Evolutionary conservation across 2,888 invertebrate species (phyloP).

Genomic region (Chalcosyrphus nemorum): DNA sequence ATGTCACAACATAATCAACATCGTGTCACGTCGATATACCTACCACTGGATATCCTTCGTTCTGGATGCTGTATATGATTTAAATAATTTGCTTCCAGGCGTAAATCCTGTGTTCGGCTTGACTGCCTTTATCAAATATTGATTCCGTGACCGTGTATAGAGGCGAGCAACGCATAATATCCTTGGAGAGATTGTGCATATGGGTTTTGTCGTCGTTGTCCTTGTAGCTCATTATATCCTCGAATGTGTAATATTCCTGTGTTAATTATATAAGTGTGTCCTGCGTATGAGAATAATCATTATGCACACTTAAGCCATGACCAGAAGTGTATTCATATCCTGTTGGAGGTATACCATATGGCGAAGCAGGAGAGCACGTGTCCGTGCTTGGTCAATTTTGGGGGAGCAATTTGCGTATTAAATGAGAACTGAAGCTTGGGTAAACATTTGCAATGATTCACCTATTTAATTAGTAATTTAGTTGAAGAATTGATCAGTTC

Average conservation of each 20-base stretch:
- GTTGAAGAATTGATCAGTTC: neutral
- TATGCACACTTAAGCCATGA: slow-evolving; percentile 10
- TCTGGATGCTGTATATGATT: slow-evolving; percentile 51
- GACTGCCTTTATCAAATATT: slow-evolving; percentile 68
- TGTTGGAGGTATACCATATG: neutral
- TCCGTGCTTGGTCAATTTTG: neutral
- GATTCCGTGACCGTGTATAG: slow-evolving; percentile 47
- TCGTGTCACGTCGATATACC: slow-evolving; percentile 33
- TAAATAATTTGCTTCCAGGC: slow-evolving; percentile 67
- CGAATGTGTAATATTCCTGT: slow-evolving; percentile 58
- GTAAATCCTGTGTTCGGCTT: slow-evolving; percentile 54
- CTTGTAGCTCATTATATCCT: slow-evolving; percentile 62
- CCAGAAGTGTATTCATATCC: neutral
- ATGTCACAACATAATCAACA: slow-evolving; percentile 66
- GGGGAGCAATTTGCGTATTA: slow-evolving; percentile 11
- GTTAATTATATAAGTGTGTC: slow-evolving; percentile 60
- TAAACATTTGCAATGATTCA: slow-evolving; percentile 8
- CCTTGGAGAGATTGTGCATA: slow-evolving; percentile 32
- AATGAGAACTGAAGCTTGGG: neutral
- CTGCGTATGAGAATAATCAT: slow-evolving; percentile 14
- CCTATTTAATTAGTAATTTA: slow-evolving; percentile 24
- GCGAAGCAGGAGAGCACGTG: too few species aligned
- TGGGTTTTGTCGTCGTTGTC: slow-evolving; percentile 28
- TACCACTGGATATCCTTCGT: neutral
- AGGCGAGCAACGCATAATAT: slow-evolving; percentile 4